Evolutionary conservation across 2,113 vertebrate genomes (phyloP), one percentile per base, ranked within the genome.

Genomic region (Neogobius melanostomus): DNA sequence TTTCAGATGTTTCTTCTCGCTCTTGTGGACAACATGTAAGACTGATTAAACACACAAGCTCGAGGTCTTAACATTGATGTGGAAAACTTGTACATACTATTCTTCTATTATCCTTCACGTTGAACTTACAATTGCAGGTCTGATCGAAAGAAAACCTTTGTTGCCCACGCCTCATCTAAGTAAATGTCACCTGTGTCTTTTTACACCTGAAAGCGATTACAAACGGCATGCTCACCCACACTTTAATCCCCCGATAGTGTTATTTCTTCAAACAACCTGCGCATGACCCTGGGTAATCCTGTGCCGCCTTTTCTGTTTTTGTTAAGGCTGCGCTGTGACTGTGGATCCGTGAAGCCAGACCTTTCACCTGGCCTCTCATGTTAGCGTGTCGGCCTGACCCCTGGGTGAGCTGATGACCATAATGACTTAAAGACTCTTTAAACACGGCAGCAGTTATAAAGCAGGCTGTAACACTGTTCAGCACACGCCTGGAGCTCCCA

Each of bases 371-470:
- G 61, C 44, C 36, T 8, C 62, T 47, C 44, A 21, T 64, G 62
- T 56, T 36, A 36, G 28, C 28, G 28, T 4, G 28, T 21, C 6
- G 45, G 62, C 44, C n/a, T 64, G 62, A 64, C 62, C 62, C 62
- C 62, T 10, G 15, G 62, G 62, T 48, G 62, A 64, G 62, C 44
- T 48, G 62, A 64, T 64, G 62, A 64, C 44, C 44, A 48, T 64
- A 64, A 64, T 64, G 16, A 64, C 62, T 64, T 64, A 46, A 64
- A 64, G 62, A 64, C 45, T n/a, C 62, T 46, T 48, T 64, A 64
- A 64, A 64, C 62, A 17, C 62, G n/a, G n/a, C 43, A 11, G 45
- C 45, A 8, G 44, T 64, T 46, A 48, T 64, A 64, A 64, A 64
- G 14, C 44, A 64, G 62, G 62, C 17, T 21, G 45, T 64, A 64